Evolutionary conservation across 92 coral and sea anemone species (phyloP), one percentile per base, ranked within the genome.

Genomic region (Palythoa grandiflora): DNA sequence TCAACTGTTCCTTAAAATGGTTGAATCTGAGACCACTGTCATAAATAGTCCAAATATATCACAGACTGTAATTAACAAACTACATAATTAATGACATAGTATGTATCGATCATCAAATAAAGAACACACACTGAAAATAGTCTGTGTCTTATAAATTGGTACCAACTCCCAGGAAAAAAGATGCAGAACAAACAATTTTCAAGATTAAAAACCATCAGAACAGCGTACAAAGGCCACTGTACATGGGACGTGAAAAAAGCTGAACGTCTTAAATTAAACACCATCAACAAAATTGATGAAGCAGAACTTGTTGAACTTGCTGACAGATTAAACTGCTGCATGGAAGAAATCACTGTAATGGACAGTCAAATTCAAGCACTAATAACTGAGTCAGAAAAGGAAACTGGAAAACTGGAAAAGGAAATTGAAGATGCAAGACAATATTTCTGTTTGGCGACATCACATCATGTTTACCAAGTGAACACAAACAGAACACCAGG

Each of bases 281-380:
- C 76, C 38, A 36, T 35, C 50, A 52, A 72, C 21, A 9, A 72
- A 72, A 36, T 36, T 11, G 76, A 72, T 72, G 51, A 72, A 72
- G 21, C 77, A 73, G 77, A 73, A 73, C 77, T 73, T n/a, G 37
- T 20, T 13, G 77, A 52, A 38, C 52, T 73, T 73, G 35, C 77
- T 20, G 77, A 38, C 19, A 37, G 73, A 68, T 38, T 40, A 73
- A 52, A 73, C 77, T 19, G 52, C 51, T 52, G 77, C 38, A 73
- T 73, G 51, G 37, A 52, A 73, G 52, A 73, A 37, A 68, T 68
- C 19, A 38, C 73, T 19, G 73, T 19, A 68, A 68, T 19, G 73
- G 73, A 68, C 28, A 19, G 38, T 68, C 38, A 68, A 68, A 68
- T 68, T 20, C 73, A 68, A 68, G 28, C 28, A 28, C 28, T 28